phyloP scores from a whole-genome alignment of 2,113 vertebrate genomes.

The Connochaetes taurinus region DNA sequence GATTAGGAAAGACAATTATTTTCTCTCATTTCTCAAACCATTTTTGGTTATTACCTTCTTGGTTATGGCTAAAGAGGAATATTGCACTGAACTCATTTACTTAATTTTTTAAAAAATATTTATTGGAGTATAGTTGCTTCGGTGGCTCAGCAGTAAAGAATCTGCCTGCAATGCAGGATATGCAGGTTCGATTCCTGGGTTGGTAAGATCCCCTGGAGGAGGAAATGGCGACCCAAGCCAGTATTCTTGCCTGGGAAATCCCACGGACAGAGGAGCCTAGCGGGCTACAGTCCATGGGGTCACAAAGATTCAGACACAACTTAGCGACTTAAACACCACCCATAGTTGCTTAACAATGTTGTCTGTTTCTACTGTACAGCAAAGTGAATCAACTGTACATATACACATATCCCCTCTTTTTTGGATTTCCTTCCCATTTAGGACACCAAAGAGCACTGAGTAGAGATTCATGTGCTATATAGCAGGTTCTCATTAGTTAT shows the following conservation, averaged over 20 bases:
- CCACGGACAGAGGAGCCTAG: background rate
- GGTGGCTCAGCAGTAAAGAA: background rate
- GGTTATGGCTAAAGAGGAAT: background rate
- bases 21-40: background rate
- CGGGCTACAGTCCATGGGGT: background rate
- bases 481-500: background rate
- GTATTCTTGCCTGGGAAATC: background rate
- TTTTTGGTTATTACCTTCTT: background rate
- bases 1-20: background rate
- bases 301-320: background rate
- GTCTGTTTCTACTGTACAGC: background rate
- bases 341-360: background rate
- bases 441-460: background rate
- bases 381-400: background rate
- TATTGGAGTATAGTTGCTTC: background rate
- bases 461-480: background rate
- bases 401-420: background rate
- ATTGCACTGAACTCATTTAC: background rate
- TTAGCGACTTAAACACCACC: background rate
- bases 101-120: background rate
- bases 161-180: background rate
- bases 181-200: background rate
- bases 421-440: background rate
- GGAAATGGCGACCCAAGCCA: background rate
- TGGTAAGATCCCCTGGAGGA: background rate